Percentiles rank a stretch among this genome's conserved stretches.
These are phyloP conservation scores for Loripinus fragilis DNA, from an alignment of 2,888 invertebrate species.

Conservation along the genomic window DNA sequence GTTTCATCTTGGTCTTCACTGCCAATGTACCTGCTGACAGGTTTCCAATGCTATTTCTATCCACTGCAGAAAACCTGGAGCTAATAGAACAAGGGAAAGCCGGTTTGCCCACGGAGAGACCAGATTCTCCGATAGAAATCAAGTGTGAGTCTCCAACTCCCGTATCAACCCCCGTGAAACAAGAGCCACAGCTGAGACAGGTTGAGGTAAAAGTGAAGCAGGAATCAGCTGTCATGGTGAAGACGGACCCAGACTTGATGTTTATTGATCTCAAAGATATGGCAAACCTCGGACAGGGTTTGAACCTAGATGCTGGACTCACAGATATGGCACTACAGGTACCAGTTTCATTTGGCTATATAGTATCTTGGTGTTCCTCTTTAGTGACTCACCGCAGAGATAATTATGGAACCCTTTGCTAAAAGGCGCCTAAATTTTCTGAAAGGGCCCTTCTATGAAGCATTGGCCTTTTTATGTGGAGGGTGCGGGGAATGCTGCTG, in stretches of 20 bases:
- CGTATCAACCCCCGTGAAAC: conserved; percentile 36
- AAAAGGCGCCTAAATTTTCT: too few relatives aligned
- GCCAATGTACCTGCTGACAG: too few relatives aligned
- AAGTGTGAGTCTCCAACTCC: conserved; percentile 32
- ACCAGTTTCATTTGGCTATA: too few relatives aligned
- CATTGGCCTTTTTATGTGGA: too few relatives aligned
- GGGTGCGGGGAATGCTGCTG: too few relatives aligned
- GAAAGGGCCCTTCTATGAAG: too few relatives aligned
- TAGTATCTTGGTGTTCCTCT: too few relatives aligned
- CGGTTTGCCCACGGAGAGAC: conserved; percentile 55
- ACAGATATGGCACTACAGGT: conserved; percentile 75
- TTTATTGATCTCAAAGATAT: conserved; percentile 41
- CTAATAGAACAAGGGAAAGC: conserved; percentile 80
- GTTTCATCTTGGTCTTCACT: too few relatives aligned
- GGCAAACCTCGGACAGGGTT: conserved; percentile 49
- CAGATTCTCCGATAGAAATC: conserved; percentile 36
- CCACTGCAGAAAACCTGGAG: conserved; percentile 77
- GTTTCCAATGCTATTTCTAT: too few relatives aligned
- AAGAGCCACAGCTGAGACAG: conserved; percentile 19
- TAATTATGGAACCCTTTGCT: too few relatives aligned
- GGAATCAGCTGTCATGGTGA: conserved; percentile 44
- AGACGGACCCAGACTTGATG: conserved; percentile 49
- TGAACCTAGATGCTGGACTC: conserved; percentile 68
- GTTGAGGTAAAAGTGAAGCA: conserved; percentile 25
- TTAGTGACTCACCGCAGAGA: too few relatives aligned